Base-by-base conservation (phyloP, 2,113 vertebrate genomes). In the Campylomormyrus numenius region DNA sequence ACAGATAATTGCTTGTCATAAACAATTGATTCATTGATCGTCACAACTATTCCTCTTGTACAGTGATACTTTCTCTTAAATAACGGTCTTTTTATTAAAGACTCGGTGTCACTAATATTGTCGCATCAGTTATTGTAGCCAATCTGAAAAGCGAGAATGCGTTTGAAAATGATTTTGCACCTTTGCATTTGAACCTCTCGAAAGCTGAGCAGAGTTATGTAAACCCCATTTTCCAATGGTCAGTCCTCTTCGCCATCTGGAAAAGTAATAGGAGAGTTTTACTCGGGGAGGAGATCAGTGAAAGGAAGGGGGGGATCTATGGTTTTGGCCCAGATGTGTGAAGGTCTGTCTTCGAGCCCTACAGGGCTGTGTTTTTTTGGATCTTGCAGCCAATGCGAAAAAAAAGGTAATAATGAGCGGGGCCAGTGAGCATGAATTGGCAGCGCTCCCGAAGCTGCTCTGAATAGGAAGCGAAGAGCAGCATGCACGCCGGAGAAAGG, bases 391-490 rank as follows among this genome's bases (percentile, higher is more conserved):
- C 27, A 50, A 84, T 42, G 31, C 87, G 50, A 86, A 48, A 35
- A 77, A 89, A 89, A 70, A 19, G 83, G 45, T 83, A 66, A 80
- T 53, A 84, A 11, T 87, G 84, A 50, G 89, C 21, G 15, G 89
- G 83, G 88, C 85, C 88, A 87, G 89, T 42, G 50, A 87, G 89
- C 56, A 58, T 48, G 80, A 56, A 86, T 89, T 90, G 91, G 91
- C 88, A 24, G 91, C 90, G 91, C 91, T 94, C 94, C 93, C 92
- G 89, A 90, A 90, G 91, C 93, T 91, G 42, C 80, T 92, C 91
- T 91, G 89, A 93, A 93, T 88, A 91, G 88, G 86, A 91, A 94
- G 93, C 94, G 94, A 94, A 93, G 80, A 86, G 90, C 85, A 94
- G 93, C 92, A 85, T 87, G 88, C 92, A 91, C 88, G 66, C 90